These are phyloP conservation scores for Drosophila hydei DNA, from an alignment of 1,140 invertebrate genomes.

Conservation along the genomic window DNA sequence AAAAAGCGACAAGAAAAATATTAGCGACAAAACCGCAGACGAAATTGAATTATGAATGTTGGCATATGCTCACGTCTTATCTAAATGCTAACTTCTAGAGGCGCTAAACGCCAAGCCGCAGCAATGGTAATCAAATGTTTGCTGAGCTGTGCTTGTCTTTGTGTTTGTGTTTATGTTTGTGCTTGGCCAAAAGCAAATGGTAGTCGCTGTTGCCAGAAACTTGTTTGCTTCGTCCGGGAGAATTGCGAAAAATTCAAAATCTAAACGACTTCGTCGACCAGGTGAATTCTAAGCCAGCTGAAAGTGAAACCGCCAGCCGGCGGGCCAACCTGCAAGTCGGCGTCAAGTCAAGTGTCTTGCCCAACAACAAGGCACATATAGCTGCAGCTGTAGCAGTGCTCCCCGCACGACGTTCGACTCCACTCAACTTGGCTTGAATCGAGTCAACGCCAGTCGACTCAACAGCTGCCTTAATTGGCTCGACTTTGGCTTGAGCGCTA, in stretches of 20 bases:
- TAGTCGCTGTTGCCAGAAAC: slow-evolving; percentile 41
- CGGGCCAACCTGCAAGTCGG: slow-evolving; percentile 22
- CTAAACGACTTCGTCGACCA: slow-evolving; percentile 43
- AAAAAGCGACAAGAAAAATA: slow-evolving; percentile 2
- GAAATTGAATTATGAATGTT: slow-evolving; percentile 15
- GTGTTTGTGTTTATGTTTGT: slow-evolving; percentile 11
- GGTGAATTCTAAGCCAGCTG: slow-evolving; percentile 70
- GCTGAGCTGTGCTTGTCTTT: not conserved
- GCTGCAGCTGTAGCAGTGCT: slow-evolving; percentile 17
- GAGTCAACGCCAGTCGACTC: slow-evolving; percentile 8
- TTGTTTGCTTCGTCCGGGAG: slow-evolving; percentile 59
- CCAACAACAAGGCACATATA: slow-evolving; percentile 51
- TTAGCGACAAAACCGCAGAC: slow-evolving; percentile 23
- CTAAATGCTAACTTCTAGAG: slow-evolving; percentile 40
- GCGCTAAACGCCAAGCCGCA: slow-evolving; percentile 13
- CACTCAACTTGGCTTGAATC: slow-evolving; percentile 5
- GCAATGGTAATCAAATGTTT: slow-evolving; percentile 61
- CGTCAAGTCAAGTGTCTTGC: slow-evolving; percentile 49
- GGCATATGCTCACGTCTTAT: slow-evolving; percentile 4
- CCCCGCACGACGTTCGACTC: slow-evolving; percentile 8
- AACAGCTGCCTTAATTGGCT: slow-evolving; percentile 60
- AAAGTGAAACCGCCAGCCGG: slow-evolving; percentile 68
- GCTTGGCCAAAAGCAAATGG: slow-evolving; percentile 46
- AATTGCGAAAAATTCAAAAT: slow-evolving; percentile 77
- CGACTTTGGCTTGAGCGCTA: slow-evolving; percentile 27